These are phyloP conservation scores for Deilephila elpenor DNA, from an alignment of 2,888 invertebrate species.

Conservation along the genomic window DNA sequence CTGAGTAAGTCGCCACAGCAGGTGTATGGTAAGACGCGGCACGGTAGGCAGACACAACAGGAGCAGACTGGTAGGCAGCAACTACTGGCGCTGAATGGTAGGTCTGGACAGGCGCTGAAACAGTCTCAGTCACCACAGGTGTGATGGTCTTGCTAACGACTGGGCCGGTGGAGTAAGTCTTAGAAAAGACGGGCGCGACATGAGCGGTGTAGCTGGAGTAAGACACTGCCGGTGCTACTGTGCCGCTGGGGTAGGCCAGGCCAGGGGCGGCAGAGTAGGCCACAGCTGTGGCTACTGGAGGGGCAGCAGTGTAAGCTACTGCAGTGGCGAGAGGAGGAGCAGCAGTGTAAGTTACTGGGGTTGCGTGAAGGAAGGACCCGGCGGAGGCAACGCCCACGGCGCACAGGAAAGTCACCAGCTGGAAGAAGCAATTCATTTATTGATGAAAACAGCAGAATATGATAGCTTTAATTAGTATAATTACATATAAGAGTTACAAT, in stretches of 20 bases:
- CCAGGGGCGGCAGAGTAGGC: slow-evolving; percentile 61
- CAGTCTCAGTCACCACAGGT: slow-evolving; percentile 49
- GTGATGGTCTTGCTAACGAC: slow-evolving; percentile 39
- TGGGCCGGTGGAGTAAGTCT: slow-evolving; percentile 58
- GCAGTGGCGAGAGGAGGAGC: slow-evolving; percentile 45
- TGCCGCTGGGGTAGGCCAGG: slow-evolving; percentile 50
- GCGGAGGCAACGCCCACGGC: slow-evolving; percentile 86
- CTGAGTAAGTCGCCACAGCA: not conserved
- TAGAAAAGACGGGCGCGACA: slow-evolving; percentile 49
- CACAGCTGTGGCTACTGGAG: slow-evolving; percentile 45
- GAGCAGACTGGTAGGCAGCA: not conserved
- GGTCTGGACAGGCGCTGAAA: slow-evolving; percentile 34
- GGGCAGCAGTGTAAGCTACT: slow-evolving; percentile 43
- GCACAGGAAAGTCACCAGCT: slow-evolving; percentile 84
- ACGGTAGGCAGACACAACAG: not conserved
- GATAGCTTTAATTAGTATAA: not conserved
- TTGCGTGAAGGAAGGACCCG: slow-evolving; percentile 78
- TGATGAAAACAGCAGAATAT: not conserved
- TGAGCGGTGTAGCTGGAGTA: slow-evolving; percentile 46
- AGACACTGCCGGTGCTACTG: slow-evolving; percentile 37
- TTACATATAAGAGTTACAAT: not conserved
- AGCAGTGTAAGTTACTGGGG: slow-evolving; percentile 60
- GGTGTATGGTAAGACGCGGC: not conserved
- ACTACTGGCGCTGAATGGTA: slow-evolving; percentile 10
- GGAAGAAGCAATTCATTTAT: slow-evolving; percentile 29